These are phyloP conservation scores for Scelioninae gen. 1 DNA, from an alignment of 2,888 invertebrate genomes.

Conservation along the genomic window DNA sequence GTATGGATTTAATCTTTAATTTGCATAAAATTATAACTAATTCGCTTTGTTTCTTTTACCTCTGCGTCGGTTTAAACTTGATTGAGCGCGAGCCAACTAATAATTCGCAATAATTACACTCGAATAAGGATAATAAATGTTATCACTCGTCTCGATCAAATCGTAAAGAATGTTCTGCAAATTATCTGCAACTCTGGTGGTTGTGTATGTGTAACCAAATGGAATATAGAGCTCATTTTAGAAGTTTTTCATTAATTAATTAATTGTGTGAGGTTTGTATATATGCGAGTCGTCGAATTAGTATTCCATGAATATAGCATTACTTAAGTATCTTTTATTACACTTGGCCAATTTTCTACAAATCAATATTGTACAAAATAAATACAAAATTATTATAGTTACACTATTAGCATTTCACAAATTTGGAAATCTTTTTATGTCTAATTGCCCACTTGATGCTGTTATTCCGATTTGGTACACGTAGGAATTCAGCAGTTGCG, in stretches of 20 bases:
- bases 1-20: conserved; percentile 59
- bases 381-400: too few relatives aligned
- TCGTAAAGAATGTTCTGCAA: conserved; percentile 16
- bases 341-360: too few relatives aligned
- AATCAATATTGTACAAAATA: too few relatives aligned
- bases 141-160: conserved; percentile 3
- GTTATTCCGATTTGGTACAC: too few relatives aligned
- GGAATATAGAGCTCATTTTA: background rate
- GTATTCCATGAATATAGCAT: conserved; percentile 2
- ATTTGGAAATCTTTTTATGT: too few relatives aligned
- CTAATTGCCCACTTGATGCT: too few relatives aligned
- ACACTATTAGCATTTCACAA: too few relatives aligned
- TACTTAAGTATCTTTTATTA: conserved; percentile 31
- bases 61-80: conserved; percentile 1
- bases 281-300: conserved; percentile 27
- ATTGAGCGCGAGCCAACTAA: conserved; percentile 1
- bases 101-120: conserved; percentile 41
- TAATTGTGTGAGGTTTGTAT: conserved; percentile 19
- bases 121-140: conserved; percentile 15
- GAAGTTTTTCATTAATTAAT: conserved; percentile 24
- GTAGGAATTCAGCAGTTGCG: conserved; percentile 24
- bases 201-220: conserved; percentile 10
- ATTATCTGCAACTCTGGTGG: background rate
- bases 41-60: conserved; percentile 8
- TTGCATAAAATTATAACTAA: conserved; percentile 64